phyloP scores from a whole-genome alignment of 2,797 vertebrate genomes.

The Schizopygopsis malacanthus region DNA sequence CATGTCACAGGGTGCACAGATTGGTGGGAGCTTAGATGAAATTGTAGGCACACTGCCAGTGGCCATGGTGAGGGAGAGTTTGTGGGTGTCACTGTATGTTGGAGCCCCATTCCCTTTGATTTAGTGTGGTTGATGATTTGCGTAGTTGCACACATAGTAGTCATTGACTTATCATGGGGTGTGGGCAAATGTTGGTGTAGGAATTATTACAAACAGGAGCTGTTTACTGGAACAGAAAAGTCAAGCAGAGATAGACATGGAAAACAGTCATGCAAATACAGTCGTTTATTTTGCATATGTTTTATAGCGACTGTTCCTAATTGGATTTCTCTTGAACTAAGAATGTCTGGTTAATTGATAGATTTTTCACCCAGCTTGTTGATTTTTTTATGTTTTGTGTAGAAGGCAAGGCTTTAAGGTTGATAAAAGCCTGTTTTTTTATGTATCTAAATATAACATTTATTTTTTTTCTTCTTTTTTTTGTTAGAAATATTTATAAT shows the following conservation, averaged over 20 bases:
- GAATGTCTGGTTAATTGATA: background rate
- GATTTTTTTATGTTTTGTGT: background rate
- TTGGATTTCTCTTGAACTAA: background rate
- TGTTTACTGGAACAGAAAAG: background rate
- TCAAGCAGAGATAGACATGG: background rate
- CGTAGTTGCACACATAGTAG: slow-evolving; percentile 11
- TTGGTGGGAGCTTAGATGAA: slow-evolving; percentile 68
- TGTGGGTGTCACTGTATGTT: slow-evolving; percentile 40
- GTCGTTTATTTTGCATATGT: slow-evolving; percentile 6
- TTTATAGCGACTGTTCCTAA: background rate
- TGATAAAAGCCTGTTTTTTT: background rate
- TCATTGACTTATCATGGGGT: background rate
- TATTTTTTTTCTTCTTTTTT: too few relatives aligned
- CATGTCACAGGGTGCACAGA: slow-evolving; percentile 64
- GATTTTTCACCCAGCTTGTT: background rate
- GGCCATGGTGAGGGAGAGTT: slow-evolving; percentile 49
- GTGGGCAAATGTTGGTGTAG: slow-evolving; percentile 3
- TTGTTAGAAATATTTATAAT: background rate
- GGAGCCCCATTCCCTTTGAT: slow-evolving; percentile 36
- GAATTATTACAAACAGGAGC: slow-evolving; percentile 11
- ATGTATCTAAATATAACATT: too few relatives aligned
- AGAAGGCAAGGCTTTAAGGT: background rate
- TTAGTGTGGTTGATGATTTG: slow-evolving; percentile 19
- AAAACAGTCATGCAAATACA: background rate
- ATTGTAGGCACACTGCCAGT: slow-evolving; percentile 61